Conservation (phyloP, 1,140 invertebrate species). For the Drosophila aff. region DNA sequence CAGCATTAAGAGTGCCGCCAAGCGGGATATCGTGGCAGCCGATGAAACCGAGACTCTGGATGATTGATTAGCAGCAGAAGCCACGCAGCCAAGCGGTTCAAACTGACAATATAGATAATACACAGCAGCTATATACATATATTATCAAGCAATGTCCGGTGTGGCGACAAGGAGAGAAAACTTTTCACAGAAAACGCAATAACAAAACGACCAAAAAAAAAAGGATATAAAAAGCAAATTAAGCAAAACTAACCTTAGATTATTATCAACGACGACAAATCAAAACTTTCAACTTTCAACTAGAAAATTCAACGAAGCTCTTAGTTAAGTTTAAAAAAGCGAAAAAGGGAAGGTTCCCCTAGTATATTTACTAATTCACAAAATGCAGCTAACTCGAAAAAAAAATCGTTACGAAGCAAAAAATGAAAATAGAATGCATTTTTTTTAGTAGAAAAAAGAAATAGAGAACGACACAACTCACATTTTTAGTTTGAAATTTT, state of each 20-base stretch:
- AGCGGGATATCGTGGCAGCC: conserved; percentile 77
- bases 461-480: conserved; percentile 44
- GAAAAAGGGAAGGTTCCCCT: conserved; percentile 24
- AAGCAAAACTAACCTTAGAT: conserved; percentile 65
- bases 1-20: conserved; percentile 72
- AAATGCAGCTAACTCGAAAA: conserved; percentile 67
- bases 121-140: conserved; percentile 13
- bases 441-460: conserved; percentile 63
- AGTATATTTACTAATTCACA: conserved; percentile 56
- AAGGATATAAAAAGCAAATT: conserved; percentile 12
- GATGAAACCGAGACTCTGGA: conserved; percentile 73
- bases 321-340: conserved; percentile 58
- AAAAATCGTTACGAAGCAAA: conserved; percentile 43
- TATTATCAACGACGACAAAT: conserved; percentile 38
- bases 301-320: conserved; percentile 67
- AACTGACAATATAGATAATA: conserved; percentile 48
- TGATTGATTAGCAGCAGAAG: conserved; percentile 59
- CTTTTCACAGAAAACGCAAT: conserved; percentile 30
- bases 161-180: neutral
- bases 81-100: neutral
- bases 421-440: conserved; percentile 65
- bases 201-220: conserved; percentile 68
- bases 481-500: conserved; percentile 26
- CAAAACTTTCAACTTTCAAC: conserved; percentile 40
- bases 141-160: conserved; percentile 29